Evolutionary conservation across 2,888 invertebrate species (phyloP), one percentile per base, ranked within the genome.

Genomic region (Drosophila cognata): DNA sequence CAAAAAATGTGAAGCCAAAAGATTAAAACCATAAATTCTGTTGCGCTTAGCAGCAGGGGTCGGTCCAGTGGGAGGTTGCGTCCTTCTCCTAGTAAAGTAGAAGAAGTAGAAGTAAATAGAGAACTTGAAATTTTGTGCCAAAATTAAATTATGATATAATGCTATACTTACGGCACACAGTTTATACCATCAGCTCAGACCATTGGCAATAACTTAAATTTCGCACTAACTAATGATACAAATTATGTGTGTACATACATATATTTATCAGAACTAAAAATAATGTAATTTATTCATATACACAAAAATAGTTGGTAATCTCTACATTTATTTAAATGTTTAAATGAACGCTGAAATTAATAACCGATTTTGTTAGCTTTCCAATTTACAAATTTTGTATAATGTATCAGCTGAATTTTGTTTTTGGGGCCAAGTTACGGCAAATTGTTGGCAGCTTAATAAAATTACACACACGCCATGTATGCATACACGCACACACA

Each of bases 1-100:
- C 69, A 71, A 76, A 82, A 85, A 85, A 76, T 82, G 77, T 77
- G 77, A 79, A 84, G 78, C 75, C 82, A 76, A 82, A 84, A 88
- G 90, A 89, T 89, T 89, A 90, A 88, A 91, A 82, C 84, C 81
- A 91, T 91, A 90, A 85, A 89, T 89, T 91, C 76, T 68, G 69
- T 74, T 80, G 81, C 82, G 76, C 67, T 78, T 74, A 75, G 74
- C 51, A 65, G 58, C 31, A 55, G 36, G 63, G 61, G 59, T 46
- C 29, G 62, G 57, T 48, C 36, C 36, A 29, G 60, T 66, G 57
- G 58, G 31, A 38, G 6, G 28, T 28, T 33, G 21, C 33, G 25
- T 46, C 18, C 29, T 48, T 41, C 33, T 48, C 51, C 29, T 33
- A 43, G 56, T 43, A 60, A 72, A 71, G 60, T 56, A 52, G 67